Evolutionary conservation across 2,797 vertebrate genomes (phyloP).

Genomic region (Chelon auratus): DNA sequence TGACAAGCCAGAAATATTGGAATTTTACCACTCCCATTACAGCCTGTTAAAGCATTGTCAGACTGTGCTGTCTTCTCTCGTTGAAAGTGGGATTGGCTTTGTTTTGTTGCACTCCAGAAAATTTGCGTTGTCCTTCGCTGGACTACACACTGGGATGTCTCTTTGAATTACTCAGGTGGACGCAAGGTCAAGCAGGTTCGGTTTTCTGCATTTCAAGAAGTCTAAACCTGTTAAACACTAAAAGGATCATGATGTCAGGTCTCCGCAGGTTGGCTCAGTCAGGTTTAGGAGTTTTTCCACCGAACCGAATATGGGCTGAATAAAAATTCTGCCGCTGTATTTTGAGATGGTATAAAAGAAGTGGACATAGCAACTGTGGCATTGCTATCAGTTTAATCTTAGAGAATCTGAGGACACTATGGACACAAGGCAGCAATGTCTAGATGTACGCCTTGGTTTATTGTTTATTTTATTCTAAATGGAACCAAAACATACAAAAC

Average conservation of each 20-base stretch:
- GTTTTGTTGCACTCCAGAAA: neutral
- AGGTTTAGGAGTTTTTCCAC: neutral
- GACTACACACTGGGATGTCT: neutral
- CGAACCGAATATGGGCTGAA: neutral
- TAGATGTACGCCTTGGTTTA: too few species aligned
- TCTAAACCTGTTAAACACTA: neutral
- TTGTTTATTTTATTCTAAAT: too few species aligned
- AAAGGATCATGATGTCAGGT: too few species aligned
- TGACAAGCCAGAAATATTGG: conserved; percentile 22
- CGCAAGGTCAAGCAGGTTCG: neutral
- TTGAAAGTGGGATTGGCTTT: neutral
- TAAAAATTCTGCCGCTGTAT: neutral
- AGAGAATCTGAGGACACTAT: too few species aligned
- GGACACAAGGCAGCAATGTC: too few species aligned
- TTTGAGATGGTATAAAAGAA: neutral
- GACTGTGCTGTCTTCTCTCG: neutral
- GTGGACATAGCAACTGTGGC: too few species aligned
- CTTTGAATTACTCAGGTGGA: neutral
- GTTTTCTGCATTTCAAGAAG: neutral
- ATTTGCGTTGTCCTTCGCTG: neutral
- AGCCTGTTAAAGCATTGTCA: neutral
- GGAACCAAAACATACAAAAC: too few species aligned
- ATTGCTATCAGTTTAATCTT: too few species aligned
- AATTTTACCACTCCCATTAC: neutral
- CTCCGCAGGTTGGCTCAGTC: neutral